Evolutionary conservation across 2,797 vertebrate species (phyloP).

Genomic region (Tokudaia muenninki): DNA sequence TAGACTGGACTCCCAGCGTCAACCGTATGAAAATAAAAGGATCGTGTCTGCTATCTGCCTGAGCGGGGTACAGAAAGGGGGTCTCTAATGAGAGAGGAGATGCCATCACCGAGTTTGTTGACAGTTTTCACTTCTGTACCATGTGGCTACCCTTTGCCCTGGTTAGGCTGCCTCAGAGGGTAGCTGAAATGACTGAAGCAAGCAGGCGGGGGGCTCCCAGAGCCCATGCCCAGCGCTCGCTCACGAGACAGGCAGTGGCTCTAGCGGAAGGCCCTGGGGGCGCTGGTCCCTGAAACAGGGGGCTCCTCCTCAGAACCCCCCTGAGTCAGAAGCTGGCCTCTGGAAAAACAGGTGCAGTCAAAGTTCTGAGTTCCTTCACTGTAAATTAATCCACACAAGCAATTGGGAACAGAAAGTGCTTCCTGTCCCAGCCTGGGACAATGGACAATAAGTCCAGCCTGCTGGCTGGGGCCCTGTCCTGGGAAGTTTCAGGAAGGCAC

Average conservation of each 20-base stretch:
- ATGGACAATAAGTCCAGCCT: conserved; percentile 59
- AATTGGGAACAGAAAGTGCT: conserved; percentile 69
- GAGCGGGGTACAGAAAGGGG: background rate
- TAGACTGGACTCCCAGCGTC: background rate
- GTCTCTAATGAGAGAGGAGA: background rate
- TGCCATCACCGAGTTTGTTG: accelerated
- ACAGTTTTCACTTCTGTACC: background rate
- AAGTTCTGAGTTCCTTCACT: conserved; percentile 31
- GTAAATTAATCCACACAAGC: conserved; percentile 64
- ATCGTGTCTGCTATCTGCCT: no score
- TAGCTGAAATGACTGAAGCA: background rate
- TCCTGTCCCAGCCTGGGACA: conserved; percentile 45
- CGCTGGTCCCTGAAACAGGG: background rate
- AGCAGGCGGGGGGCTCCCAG: background rate
- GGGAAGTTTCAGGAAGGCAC: conserved; percentile 69
- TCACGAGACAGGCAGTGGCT: background rate
- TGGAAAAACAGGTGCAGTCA: conserved; percentile 65
- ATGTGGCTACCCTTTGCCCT: accelerated
- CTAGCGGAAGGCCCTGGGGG: background rate
- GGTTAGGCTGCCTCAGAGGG: background rate
- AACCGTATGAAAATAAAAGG: background rate
- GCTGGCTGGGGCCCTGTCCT: conserved; percentile 65
- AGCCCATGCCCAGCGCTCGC: no score
- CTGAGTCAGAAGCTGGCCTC: conserved; percentile 34
- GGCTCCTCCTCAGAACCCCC: background rate